A percentile compares a stretch with the other conserved stretches of the same genome.
phyloP scores from a whole-genome alignment of 1,140 invertebrate genomes.

The Yoshiicerus persimilis region DNA sequence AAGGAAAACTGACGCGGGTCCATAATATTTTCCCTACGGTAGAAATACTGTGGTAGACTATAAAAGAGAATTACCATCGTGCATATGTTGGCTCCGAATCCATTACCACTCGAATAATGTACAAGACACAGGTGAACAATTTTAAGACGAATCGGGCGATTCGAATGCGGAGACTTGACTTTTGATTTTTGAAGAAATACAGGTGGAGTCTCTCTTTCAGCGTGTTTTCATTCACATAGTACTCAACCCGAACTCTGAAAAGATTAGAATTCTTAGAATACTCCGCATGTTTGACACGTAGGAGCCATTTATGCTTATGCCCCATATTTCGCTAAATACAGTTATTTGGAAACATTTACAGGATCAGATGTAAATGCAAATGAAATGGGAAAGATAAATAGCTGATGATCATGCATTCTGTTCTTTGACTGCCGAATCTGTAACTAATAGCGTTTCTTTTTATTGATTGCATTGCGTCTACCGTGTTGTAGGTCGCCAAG shows the following conservation, averaged over 20 bases:
- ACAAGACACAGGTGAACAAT: constrained; percentile 90
- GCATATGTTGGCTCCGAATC: constrained; percentile 83
- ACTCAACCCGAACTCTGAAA: constrained; percentile 95
- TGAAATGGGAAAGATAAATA: background rate
- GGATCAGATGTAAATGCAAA: background rate
- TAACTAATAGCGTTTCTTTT: background rate
- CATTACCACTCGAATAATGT: constrained; percentile 87
- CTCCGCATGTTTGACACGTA: too few species aligned
- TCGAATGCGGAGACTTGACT: constrained; percentile 95
- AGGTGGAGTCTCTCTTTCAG: constrained; percentile 96
- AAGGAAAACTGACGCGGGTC: too few species aligned
- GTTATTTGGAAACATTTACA: background rate
- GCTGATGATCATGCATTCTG: background rate
- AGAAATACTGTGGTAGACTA: background rate
- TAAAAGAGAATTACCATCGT: constrained; percentile 66
- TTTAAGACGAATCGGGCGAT: constrained; percentile 96
- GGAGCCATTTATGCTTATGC: background rate
- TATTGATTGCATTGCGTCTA: background rate
- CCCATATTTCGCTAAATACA: background rate
- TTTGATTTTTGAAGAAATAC: constrained; percentile 98
- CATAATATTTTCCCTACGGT: too few species aligned
- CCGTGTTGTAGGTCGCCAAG: background rate
- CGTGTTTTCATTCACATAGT: constrained; percentile 98
- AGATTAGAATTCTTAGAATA: too few species aligned
- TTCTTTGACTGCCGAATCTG: background rate